Evolutionary conservation across 1,140 invertebrate genomes (phyloP), one percentile per base, ranked within the genome.

Genomic region (Lasaia peninsularis): DNA sequence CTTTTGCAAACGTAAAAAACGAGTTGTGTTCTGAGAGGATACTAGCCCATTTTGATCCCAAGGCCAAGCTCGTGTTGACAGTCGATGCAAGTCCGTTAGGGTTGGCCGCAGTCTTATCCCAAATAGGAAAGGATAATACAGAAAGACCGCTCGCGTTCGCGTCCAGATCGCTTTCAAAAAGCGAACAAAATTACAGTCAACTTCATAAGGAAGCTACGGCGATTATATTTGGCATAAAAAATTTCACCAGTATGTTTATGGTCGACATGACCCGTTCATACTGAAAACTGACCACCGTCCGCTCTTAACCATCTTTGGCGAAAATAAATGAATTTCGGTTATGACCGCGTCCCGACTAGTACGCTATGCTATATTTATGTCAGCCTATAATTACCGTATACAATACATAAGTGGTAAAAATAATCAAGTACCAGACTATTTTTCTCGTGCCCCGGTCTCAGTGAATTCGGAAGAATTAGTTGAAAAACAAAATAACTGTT

Each of bases 11-110:
- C 65, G 73, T 49, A n/a, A 80, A 82, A 70, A 56, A 60, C 48
- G 50, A 40, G 53, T 56, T 80, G 10, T 48, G 72, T 51, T 74
- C 69, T 0, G 63, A 71, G 12, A 48, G 59, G n/a, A 55, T 70
- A n/a, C 57, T 91, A 14, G 66, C 67, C 5, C 86, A 84, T 57
- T 88, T 77, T 58, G 62, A 90, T 50, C 72, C 75, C 12, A 60
- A 62, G 3, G 61, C 73, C n/a, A 73, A 73, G 49, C 10, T 89
- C 5, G 52, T 79, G 65, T 16, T 60, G 66, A 51, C 66, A 28
- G 59, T 71, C 11, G 76, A 79, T 53, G 83, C 78, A 8, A 76
- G 67, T 7, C 67, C 62, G 14, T 56, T 33, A 0, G 79, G 74
- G 0, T 49, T 81, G 6, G 78, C 63, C 2, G 77, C 62, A 0